These are phyloP conservation scores for Melanotaenia nigrans DNA, from an alignment of 2,797 vertebrate genomes.

Conservation along the genomic window DNA sequence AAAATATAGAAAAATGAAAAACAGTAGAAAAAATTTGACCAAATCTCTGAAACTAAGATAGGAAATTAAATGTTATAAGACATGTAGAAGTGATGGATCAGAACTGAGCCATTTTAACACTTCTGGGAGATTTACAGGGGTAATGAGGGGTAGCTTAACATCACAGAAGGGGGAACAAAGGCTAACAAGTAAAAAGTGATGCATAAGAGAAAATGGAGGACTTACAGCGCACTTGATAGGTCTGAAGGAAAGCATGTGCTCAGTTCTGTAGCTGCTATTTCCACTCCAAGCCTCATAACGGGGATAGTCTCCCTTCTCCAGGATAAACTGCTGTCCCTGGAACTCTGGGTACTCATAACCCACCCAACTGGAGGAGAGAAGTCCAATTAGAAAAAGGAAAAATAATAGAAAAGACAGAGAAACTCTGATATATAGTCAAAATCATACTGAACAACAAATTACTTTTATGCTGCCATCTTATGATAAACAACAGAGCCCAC, in stretches of 20 bases:
- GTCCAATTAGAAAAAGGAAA: neutral
- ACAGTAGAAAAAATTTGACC: too few relatives aligned
- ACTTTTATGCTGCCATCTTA: conserved; percentile 23
- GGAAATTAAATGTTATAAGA: neutral
- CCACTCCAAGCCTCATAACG: conserved; percentile 95
- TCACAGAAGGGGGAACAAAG: neutral
- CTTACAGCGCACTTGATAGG: conserved; percentile 93
- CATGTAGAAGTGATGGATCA: neutral
- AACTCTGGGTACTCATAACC: conserved; percentile 95
- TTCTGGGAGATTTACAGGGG: neutral
- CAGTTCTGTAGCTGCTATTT: conserved; percentile 93
- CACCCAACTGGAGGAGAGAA: conserved; percentile 85
- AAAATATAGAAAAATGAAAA: too few relatives aligned
- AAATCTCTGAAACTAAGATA: neutral
- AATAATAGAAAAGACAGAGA: neutral
- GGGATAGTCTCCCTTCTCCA: conserved; percentile 97
- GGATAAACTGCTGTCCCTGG: conserved; percentile 97
- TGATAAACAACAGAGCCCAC: conserved; percentile 41
- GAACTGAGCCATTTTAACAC: neutral
- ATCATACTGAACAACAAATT: neutral
- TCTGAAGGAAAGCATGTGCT: conserved; percentile 95
- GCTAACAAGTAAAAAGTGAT: neutral
- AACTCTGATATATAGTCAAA: neutral
- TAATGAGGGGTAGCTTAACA: neutral
- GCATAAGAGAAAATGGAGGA: conserved; percentile 23